Evolutionary conservation across 1,140 invertebrate species (phyloP).

Genomic region (Eufriesea mexicana): DNA sequence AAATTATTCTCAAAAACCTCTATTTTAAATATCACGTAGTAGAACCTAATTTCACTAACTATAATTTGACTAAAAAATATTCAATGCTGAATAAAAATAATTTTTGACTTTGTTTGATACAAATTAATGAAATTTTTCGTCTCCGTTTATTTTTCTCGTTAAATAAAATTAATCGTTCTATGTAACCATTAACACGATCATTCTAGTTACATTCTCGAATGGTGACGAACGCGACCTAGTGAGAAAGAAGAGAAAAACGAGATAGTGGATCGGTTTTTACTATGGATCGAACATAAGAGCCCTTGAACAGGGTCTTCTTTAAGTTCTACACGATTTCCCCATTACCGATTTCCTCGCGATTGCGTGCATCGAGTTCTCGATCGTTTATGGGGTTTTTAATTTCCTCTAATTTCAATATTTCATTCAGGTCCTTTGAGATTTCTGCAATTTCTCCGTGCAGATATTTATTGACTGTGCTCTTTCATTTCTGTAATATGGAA

Average conservation of each 20-base stretch:
- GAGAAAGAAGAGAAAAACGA: not conserved
- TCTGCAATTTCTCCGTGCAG: not conserved
- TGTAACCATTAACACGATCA: not conserved
- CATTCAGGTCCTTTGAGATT: not conserved
- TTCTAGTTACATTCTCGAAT: too few species aligned
- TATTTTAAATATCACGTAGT: too few species aligned
- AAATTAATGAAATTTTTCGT: not conserved
- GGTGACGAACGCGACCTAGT: not conserved
- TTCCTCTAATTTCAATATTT: not conserved
- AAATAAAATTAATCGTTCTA: not conserved
- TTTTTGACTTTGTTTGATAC: too few species aligned
- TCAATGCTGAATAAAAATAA: too few species aligned
- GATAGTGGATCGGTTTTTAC: not conserved
- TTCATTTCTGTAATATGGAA: too few species aligned
- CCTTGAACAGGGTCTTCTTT: conserved; percentile 22
- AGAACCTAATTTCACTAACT: too few species aligned
- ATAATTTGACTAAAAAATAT: too few species aligned
- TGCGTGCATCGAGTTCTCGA: not conserved
- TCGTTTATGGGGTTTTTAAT: not conserved
- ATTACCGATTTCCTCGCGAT: conserved; percentile 36
- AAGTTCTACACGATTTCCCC: conserved; percentile 37
- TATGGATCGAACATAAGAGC: not conserved
- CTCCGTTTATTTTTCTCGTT: not conserved
- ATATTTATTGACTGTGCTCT: too few species aligned
- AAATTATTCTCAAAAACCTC: too few species aligned